Evolutionary conservation across 2,888 invertebrate genomes (phyloP).

Genomic region (Oscheius sp.): DNA sequence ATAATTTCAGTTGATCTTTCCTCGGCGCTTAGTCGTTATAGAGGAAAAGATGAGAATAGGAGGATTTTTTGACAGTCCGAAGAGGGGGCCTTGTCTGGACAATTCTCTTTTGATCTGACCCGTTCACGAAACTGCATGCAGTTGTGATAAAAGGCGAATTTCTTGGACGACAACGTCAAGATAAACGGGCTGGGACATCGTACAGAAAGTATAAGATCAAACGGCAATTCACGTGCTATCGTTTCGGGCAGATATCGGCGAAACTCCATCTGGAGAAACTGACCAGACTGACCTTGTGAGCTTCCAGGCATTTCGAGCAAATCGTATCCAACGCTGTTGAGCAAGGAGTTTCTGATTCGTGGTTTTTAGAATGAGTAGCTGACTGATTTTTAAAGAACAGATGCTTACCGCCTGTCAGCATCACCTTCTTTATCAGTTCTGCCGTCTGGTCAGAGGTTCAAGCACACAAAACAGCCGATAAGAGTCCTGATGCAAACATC

Average conservation of each 20-base stretch:
- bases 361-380: too few species aligned
- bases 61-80: neutral
- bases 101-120: neutral
- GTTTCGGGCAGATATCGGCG: neutral
- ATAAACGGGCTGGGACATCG: too few species aligned
- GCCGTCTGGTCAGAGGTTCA: constrained; percentile 23
- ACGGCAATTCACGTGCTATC: too few species aligned
- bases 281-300: neutral
- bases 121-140: too few species aligned
- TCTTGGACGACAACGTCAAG: constrained; percentile 6
- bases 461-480: constrained; percentile 14
- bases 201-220: too few species aligned
- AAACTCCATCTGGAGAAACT: neutral
- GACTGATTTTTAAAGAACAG: too few species aligned
- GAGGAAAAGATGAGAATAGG: neutral
- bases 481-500: constrained; percentile 20
- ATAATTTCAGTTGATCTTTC: too few species aligned
- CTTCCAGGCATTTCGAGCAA: neutral
- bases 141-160: neutral
- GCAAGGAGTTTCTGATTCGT: too few species aligned
- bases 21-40: too few species aligned
- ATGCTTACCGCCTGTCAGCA: neutral
- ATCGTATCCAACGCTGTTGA: too few species aligned
- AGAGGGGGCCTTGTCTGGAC: neutral
- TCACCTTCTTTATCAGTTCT: neutral